These are phyloP conservation scores for Hemiprocne comata DNA, from an alignment of 2,113 vertebrate genomes.

Conservation along the genomic window DNA sequence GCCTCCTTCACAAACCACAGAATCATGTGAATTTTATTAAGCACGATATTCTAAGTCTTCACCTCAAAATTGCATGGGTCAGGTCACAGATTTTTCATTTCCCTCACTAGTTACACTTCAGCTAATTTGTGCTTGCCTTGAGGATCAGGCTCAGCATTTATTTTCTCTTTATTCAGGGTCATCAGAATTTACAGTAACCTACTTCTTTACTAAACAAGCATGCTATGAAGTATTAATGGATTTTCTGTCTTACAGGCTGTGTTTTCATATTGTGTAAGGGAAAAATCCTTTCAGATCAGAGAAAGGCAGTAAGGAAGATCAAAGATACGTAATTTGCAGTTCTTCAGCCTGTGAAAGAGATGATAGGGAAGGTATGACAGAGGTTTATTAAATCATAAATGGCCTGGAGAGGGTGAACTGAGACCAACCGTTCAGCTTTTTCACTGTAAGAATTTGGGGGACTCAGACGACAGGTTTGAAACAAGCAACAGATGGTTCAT, in stretches of 20 bases:
- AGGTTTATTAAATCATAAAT: neutral
- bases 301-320: neutral
- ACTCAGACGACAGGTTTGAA: neutral
- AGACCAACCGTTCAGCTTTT: neutral
- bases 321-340: neutral
- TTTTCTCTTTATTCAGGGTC: neutral
- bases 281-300: neutral
- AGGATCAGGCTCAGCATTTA: neutral
- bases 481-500: neutral
- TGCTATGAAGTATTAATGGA: neutral
- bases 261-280: neutral
- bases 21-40: neutral
- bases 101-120: neutral
- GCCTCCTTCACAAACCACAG: neutral
- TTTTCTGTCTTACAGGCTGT: neutral
- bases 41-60: neutral
- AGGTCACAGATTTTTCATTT: constrained; percentile 2
- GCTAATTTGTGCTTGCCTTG: constrained; percentile 19
- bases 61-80: neutral
- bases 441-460: neutral
- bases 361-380: neutral
- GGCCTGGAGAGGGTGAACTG: neutral
- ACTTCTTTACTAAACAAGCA: constrained; percentile 24
- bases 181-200: constrained; percentile 30
- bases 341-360: neutral